These are phyloP conservation scores for Ciconia boyciana DNA, from an alignment of 2,113 vertebrate species.

Conservation along the genomic window DNA sequence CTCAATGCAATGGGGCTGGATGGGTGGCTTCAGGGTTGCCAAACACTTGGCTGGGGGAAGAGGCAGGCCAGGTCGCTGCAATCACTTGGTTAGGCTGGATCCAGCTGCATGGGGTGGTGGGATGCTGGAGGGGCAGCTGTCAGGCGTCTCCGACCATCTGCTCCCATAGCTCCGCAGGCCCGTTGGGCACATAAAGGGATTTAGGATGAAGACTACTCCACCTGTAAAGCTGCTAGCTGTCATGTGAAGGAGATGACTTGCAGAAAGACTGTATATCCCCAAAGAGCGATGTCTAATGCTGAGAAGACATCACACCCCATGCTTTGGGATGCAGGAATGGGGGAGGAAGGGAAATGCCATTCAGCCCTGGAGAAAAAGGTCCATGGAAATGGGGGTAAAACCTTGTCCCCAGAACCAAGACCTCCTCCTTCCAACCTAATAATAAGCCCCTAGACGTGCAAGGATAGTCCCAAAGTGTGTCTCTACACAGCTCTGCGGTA, in stretches of 20 bases:
- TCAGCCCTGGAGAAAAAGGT: neutral
- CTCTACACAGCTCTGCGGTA: neutral
- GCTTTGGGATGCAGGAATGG: neutral
- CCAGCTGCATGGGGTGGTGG: neutral
- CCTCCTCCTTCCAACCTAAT: neutral
- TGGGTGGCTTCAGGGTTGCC: neutral
- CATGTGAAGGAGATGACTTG: neutral
- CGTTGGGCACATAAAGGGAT: neutral
- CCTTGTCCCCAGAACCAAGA: neutral
- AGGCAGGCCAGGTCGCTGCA: neutral
- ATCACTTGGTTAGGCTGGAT: neutral
- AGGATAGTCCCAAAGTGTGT: neutral
- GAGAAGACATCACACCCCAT: neutral
- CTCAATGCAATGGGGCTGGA: neutral
- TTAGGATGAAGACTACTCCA: neutral
- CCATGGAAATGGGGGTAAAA: neutral
- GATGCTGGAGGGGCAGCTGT: neutral
- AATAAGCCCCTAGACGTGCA: neutral
- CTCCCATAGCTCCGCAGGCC: neutral
- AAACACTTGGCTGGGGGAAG: neutral
- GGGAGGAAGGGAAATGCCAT: neutral
- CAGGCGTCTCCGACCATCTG: neutral
- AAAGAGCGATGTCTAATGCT: neutral
- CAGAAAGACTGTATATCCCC: neutral
- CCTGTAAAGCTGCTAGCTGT: neutral